phyloP scores from a whole-genome alignment of 2,888 invertebrate genomes.

The Neoascia interrupta region DNA sequence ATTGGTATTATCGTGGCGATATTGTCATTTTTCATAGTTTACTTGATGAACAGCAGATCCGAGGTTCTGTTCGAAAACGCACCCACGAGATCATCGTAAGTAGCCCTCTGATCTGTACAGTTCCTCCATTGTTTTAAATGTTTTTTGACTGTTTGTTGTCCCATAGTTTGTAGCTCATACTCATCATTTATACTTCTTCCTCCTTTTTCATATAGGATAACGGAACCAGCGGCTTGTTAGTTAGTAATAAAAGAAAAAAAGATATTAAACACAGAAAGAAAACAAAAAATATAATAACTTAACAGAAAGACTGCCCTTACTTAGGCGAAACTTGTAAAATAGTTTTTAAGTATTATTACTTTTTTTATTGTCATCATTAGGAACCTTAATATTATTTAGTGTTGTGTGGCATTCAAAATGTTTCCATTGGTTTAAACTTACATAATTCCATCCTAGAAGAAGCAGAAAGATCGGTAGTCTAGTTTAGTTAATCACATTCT shows the following conservation, averaged over 20 bases:
- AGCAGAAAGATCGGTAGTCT: conserved; percentile 4
- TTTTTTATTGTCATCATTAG: conserved; percentile 24
- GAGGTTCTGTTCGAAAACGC: conserved; percentile 78
- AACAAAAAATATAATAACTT: conserved; percentile 57
- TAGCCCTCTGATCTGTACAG: conserved; percentile 29
- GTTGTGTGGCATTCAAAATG: no score
- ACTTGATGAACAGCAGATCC: conserved; percentile 77
- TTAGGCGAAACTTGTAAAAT: conserved; percentile 66
- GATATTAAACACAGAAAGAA: conserved; percentile 27
- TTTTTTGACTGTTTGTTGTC: conserved; percentile 34
- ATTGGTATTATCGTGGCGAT: conserved; percentile 78
- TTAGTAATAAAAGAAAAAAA: conserved; percentile 67
- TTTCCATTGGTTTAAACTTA: neutral
- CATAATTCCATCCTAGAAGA: conserved; percentile 34
- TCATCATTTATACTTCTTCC: conserved; percentile 44
- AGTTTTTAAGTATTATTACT: conserved; percentile 58
- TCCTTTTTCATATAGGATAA: conserved; percentile 74
- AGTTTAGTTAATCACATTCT: conserved; percentile 13
- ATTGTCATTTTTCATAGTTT: conserved; percentile 78
- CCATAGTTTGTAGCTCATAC: conserved; percentile 42
- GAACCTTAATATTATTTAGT: conserved; percentile 7
- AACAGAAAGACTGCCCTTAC: conserved; percentile 69
- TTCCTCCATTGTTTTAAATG: conserved; percentile 20
- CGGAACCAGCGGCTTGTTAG: conserved; percentile 77
- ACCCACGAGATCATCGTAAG: conserved; percentile 77